Evolutionary conservation across 2,888 invertebrate genomes (phyloP), one percentile per base, ranked within the genome.

Genomic region (Trissolcus brochymenae): DNA sequence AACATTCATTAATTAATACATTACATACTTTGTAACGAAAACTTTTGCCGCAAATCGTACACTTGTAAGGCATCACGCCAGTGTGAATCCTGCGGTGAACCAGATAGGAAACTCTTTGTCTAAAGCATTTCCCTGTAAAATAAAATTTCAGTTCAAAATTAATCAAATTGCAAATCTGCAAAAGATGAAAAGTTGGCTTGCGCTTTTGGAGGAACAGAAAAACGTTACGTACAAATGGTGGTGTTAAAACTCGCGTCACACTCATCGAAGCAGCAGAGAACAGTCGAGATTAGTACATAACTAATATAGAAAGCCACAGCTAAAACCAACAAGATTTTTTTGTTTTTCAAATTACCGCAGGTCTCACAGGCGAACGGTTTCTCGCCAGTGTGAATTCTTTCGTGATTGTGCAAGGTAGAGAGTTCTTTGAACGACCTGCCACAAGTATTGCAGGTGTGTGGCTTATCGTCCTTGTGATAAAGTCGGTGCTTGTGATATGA

Each of bases 401-500:
- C 94, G 86, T 96, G 96, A 87, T 96, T 96, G 85, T 96, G 95
- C 67, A 96, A 90, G 0, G 96, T 96, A 1, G 96, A 96, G 25
- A 96, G 90, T 88, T 96, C 96, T 86, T 96, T 96, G 86, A 96
- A 96, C 29, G 95, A 93, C 77, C 95, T 91, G 0, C 95, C 95
- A 86, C 96, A 96, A 96, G 71, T 78, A 46, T 67, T 78, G 61
- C 82, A 82, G 1, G 92, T 91, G 76, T 91, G 91, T 0, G 96
- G 96, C 84, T 96, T 96, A 82, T 96, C 95, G 83, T 95, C 94
- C 76, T 94, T 95, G 86, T 96, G 96, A 86, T 96, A 96, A 60
- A 96, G 90, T 85, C 95, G 92, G 89, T 96, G 96, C 86, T 96
- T 96, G 88, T 96, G 96, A 88, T 95, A 96, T 0, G 96, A 96